Evolutionary conservation across 2,888 invertebrate genomes (phyloP).

Genomic region (Drosophila maculinotata): DNA sequence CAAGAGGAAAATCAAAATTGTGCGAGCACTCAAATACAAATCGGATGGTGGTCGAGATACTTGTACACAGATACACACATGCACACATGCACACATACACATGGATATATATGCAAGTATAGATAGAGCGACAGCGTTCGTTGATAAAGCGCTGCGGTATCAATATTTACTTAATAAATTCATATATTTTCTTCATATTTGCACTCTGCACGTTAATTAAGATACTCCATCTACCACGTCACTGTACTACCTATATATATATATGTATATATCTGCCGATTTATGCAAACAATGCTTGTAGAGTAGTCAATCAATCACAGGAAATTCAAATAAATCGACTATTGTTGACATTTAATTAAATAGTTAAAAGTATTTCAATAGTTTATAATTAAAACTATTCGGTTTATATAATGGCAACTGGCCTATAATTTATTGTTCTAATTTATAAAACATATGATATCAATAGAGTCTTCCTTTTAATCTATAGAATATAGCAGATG

Average conservation of each 20-base stretch:
- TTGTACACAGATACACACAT: neutral
- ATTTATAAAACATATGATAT: neutral
- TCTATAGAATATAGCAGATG: conserved; percentile 9
- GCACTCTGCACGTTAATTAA: conserved; percentile 36
- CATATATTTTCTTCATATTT: conserved; percentile 42
- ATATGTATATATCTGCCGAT: conserved; percentile 3
- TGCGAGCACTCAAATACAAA: conserved; percentile 12
- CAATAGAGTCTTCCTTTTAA: conserved; percentile 2
- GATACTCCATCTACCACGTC: conserved; percentile 4
- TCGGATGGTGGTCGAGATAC: conserved; percentile 18
- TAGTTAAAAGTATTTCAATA: neutral
- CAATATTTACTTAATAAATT: conserved; percentile 32
- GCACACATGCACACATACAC: neutral
- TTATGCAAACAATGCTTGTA: conserved; percentile 18
- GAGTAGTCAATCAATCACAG: conserved; percentile 40
- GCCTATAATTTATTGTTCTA: neutral
- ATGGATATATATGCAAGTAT: neutral
- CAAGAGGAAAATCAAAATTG: conserved; percentile 43
- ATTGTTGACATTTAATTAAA: neutral
- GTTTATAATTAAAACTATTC: neutral
- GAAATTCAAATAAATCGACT: conserved; percentile 10
- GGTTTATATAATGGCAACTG: neutral
- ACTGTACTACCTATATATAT: neutral
- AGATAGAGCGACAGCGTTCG: conserved; percentile 4
- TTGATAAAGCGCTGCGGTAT: conserved; percentile 22